Evolutionary conservation across 2,797 vertebrate genomes (phyloP), one percentile per base, ranked within the genome.

Genomic region (Pangasius mekongensis): DNA sequence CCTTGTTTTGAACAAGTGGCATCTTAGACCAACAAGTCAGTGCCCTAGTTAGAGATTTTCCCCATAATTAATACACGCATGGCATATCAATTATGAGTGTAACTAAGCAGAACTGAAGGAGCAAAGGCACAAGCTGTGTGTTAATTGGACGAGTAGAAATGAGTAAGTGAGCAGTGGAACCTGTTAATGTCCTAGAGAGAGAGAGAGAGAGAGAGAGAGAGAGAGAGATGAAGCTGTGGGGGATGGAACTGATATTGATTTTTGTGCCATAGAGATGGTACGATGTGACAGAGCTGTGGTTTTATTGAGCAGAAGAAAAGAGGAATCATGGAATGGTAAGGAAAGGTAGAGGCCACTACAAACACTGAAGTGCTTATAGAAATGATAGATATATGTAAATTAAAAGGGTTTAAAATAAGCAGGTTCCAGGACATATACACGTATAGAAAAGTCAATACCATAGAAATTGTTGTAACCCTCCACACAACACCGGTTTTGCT

Each of bases 61-160:
- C 60, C 90, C 88, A 90, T 93, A 94, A 94, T 95, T 94, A 95
- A 95, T 93, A 91, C 92, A 91, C 91, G 91, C 93, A 92, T 90
- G 92, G 90, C 91, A 93, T 91, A 92, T 94, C 89, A 93, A 93
- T 95, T 94, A 94, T 93, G 89, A 94, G 91, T 91, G 91, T 84
- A 91, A 87, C 92, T 94, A 92, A 94, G 94, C 88, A 83, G 90
- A 91, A 88, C 89, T 80, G 84, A 90, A 27, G 52, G n/a, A 89
- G 91, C 91, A 93, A 89, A 90, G 92, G 91, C 93, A 92, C 91
- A 92, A n/a, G 9, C 88, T 90, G 85, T 90, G 89, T 76, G 84
- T 90, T 94, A 94, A 96, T 93, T 86, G 54, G 85, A 77, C 11
- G 39, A 62, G 85, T 78, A 36, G 71, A 66, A 60, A 49, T 49